Base-by-base conservation (phyloP, 2,888 invertebrate species). In the Cephus rjabovi region DNA sequence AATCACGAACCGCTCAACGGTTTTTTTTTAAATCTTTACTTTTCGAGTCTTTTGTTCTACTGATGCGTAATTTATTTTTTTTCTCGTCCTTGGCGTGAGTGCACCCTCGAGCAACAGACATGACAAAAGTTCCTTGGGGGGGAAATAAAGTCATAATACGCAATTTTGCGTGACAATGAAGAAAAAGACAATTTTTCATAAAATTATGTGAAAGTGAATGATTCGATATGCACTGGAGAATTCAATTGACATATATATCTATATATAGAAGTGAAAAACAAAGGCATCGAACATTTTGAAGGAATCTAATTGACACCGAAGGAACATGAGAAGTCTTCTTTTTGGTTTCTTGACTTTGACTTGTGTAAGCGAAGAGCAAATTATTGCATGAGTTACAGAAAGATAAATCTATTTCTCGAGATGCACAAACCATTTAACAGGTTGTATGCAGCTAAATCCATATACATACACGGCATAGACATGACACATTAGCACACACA, bases 371-470 rank as follows among this genome's bases (percentile, higher is more conserved):
- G 79, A 84, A 79, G 83, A 78, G 82, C 37, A 56, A 56, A 23
- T 9, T 56, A 9, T 23, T 56, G 6, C 56, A 56, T 23, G 23
- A 9, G 2, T 23, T 15, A 56, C 56, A 56, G 56, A 56, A 56
- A 56, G 56, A 56, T 15, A 56, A 56, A 56, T 56, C 56, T 56
- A 56, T 56, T 56, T 56, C 56, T 56, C 56, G 56, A 56, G 56
- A 56, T 56, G 56, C 56, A 56, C 56, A 56, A 56, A 56, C 56
- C 56, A 56, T 56, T 56, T 23, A 56, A 56, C 56, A 56, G 56
- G 56, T 23, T 56, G 56, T 85, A 84, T 86, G 85, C 86, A 86
- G 86, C 86, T 85, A 84, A 86, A 77, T 81, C 83, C 82, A 83
- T 83, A 84, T 83, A 83, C 86, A 85, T 85, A 86, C 85, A 84